These are phyloP conservation scores for Dolomedes plantarius DNA, from an alignment of 2,888 invertebrate genomes.

Conservation along the genomic window DNA sequence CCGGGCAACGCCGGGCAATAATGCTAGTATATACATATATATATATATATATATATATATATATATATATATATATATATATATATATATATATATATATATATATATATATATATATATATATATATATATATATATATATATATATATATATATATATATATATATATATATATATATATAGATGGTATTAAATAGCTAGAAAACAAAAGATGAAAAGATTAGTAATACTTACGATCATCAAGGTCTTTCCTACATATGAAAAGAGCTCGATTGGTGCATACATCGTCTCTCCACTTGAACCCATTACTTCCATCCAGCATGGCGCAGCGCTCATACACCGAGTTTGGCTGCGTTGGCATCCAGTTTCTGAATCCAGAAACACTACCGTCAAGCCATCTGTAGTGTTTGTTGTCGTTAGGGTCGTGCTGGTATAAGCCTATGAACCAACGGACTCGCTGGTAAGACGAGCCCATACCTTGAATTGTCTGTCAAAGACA, in stretches of 20 bases:
- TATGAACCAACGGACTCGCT: slow-evolving; percentile 68
- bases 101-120: no score
- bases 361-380: slow-evolving; percentile 68
- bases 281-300: slow-evolving; percentile 71
- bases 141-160: no score
- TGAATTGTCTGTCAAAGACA: slow-evolving; percentile 61
- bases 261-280: slow-evolving; percentile 58
- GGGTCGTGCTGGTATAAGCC: slow-evolving; percentile 69
- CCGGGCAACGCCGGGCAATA: no score
- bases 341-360: slow-evolving; percentile 68
- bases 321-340: slow-evolving; percentile 69
- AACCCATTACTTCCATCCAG: slow-evolving; percentile 70
- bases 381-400: slow-evolving; percentile 72
- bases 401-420: slow-evolving; percentile 41
- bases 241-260: slow-evolving; percentile 69
- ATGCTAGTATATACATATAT: no score
- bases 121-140: no score
- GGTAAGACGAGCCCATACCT: slow-evolving; percentile 66
- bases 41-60: no score
- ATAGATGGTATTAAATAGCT: no score
- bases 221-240: slow-evolving; percentile 44
- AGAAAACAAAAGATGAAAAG: no score
- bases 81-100: no score
- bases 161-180: no score
- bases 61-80: no score